Base-by-base conservation (phyloP, 2,888 invertebrate species). In the Clistopyga incitator region DNA sequence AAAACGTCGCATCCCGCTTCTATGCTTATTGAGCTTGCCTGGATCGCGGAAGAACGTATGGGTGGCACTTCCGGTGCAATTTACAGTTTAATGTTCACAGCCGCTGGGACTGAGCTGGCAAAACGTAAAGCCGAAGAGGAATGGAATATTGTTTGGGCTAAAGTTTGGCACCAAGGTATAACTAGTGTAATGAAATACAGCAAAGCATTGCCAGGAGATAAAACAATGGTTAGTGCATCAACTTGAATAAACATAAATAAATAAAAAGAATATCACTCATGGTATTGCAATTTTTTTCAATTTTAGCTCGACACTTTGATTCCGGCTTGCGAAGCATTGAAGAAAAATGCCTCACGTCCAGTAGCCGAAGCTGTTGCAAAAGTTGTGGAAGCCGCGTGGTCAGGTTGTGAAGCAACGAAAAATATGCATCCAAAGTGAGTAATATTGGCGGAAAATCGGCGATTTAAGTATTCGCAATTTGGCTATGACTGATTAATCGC, bases 51-150 rank as follows among this genome's bases (percentile, higher is more conserved):
- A 90, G 94, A 94, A 20, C 94, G 94, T 65, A 96, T 97, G 95
- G 97, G 97, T 0, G 97, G 98, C 0, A 96, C 97, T 0, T 96
- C 97, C 0, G 97, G 97, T 0, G 97, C 96, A 1, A 94, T 98
- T 61, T 97, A 97, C 93, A 96, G 96, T 82, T 94, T 98, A 83
- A 95, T 97, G 81, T 95, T 98, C 81, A 95, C 96, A 2, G 95
- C 96, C 0, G 95, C 95, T 0, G 95, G 95, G 0, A 94, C 94
- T 67, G 92, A 94, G 64, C 78, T 92, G 25, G 70, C 78, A 3
- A 80, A 84, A 18, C 10, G 45, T 13, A 29, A 81, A 65, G 34
- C 77, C 4, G 78, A 76, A 3, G 77, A 85, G n/a, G 86, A 83
- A 68, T 88, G 90, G 88, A 64, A 45, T 4, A 11, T 76, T 38